Conservation (phyloP, 2,888 invertebrate species). For the Laspeyria flexula region DNA sequence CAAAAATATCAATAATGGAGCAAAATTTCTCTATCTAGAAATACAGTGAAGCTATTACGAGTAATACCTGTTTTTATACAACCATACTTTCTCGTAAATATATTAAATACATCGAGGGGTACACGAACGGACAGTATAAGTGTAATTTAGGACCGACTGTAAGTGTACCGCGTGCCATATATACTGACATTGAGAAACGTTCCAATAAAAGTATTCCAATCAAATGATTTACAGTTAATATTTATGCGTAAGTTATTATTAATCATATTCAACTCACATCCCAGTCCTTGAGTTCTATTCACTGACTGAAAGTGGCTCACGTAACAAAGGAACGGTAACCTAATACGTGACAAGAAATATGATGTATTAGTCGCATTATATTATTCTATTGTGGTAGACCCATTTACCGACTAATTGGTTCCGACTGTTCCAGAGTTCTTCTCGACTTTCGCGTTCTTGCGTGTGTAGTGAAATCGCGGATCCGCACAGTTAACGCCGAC, state of each 20-base stretch:
- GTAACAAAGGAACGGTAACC: slow-evolving; percentile 84
- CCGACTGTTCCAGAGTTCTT: slow-evolving; percentile 60
- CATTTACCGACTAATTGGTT: slow-evolving; percentile 77
- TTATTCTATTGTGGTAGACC: slow-evolving; percentile 72
- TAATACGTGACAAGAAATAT: slow-evolving; percentile 83
- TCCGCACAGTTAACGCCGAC: slow-evolving; percentile 49
- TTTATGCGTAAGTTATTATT: slow-evolving; percentile 74
- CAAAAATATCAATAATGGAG: too few relatives aligned
- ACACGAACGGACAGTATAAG: neutral
- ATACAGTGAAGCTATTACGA: too few relatives aligned
- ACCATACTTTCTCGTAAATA: neutral
- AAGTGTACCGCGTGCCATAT: slow-evolving; percentile 27
- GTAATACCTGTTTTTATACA: neutral
- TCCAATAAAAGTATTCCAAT: slow-evolving; percentile 41
- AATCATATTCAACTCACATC: slow-evolving; percentile 81
- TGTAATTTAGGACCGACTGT: neutral
- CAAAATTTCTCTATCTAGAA: too few relatives aligned
- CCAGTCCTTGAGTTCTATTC: slow-evolving; percentile 72
- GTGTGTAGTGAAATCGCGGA: slow-evolving; percentile 65
- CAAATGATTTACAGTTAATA: slow-evolving; percentile 52
- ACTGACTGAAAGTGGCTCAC: slow-evolving; percentile 83
- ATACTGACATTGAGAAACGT: slow-evolving; percentile 20
- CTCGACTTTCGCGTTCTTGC: slow-evolving; percentile 58
- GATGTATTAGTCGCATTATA: slow-evolving; percentile 72
- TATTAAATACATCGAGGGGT: neutral